phyloP scores from a whole-genome alignment of 2,888 invertebrate species.

The Timema cristinae region DNA sequence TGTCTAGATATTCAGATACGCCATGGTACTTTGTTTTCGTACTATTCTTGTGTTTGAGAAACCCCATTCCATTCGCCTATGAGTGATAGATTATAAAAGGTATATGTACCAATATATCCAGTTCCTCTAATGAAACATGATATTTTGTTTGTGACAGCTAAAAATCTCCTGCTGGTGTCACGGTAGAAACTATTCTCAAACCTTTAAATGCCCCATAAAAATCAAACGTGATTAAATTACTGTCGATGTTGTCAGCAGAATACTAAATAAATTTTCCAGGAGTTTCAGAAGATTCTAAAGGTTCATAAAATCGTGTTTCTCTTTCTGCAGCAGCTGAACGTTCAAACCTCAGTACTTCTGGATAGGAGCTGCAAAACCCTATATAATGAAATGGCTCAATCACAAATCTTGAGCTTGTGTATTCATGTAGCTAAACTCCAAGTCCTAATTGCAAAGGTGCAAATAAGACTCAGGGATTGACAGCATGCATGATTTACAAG shows the following conservation, averaged over 20 bases:
- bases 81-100: not conserved
- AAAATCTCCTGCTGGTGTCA: slow-evolving; percentile 2
- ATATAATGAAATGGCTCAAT: not conserved
- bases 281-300: not conserved
- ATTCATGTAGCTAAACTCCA: slow-evolving; percentile 11
- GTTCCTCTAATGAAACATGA: slow-evolving; percentile 6
- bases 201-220: not conserved
- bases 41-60: slow-evolving; percentile 8
- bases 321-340: slow-evolving; percentile 3
- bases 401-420: slow-evolving; percentile 6
- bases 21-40: not conserved
- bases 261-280: slow-evolving; percentile 2
- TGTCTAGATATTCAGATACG: not conserved
- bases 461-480: not conserved
- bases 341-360: slow-evolving; percentile 8
- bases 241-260: slow-evolving; percentile 6
- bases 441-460: not conserved
- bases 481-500: not conserved
- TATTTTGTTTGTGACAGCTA: slow-evolving; percentile 1
- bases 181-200: not conserved
- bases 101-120: not conserved
- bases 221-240: slow-evolving; percentile 1
- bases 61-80: not conserved
- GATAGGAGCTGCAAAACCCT: not conserved
- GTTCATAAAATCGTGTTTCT: not conserved